Conservation (phyloP, 2,888 invertebrate species). For the Liopterus haemorrhoidalis region DNA sequence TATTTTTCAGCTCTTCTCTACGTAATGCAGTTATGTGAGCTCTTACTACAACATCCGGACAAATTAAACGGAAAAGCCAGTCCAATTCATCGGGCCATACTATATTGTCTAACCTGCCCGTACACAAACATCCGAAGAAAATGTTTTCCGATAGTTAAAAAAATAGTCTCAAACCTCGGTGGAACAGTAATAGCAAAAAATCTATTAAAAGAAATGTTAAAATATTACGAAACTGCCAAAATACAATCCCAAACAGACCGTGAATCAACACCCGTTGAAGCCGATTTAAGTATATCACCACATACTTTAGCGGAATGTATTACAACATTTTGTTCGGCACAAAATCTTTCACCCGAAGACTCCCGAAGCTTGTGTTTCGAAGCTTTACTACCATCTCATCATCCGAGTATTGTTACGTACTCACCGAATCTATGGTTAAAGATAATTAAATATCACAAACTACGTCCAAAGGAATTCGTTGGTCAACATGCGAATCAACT, state of each 20-base stretch:
- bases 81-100: conserved; percentile 65
- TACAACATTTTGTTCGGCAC: conserved; percentile 43
- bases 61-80: conserved; percentile 60
- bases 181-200: conserved; percentile 58
- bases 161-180: conserved; percentile 55
- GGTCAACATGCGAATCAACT: conserved; percentile 49
- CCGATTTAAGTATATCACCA: conserved; percentile 50
- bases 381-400: conserved; percentile 66
- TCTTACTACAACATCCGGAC: conserved; percentile 63
- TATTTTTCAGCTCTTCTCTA: conserved; percentile 54
- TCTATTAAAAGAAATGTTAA: conserved; percentile 61
- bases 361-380: conserved; percentile 58
- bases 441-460: conserved; percentile 53
- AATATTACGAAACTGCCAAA: conserved; percentile 60
- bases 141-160: conserved; percentile 56
- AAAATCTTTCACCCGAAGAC: conserved; percentile 46
- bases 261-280: conserved; percentile 40
- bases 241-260: conserved; percentile 44
- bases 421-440: conserved; percentile 64
- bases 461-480: conserved; percentile 57
- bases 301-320: conserved; percentile 45
- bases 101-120: conserved; percentile 61
- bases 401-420: conserved; percentile 59
- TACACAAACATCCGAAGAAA: conserved; percentile 57
- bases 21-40: conserved; percentile 68